Percentiles rank a stretch among this genome's conserved stretches.
These are phyloP conservation scores for Cyclargus thomasi DNA, from an alignment of 1,140 invertebrate species.

Conservation along the genomic window DNA sequence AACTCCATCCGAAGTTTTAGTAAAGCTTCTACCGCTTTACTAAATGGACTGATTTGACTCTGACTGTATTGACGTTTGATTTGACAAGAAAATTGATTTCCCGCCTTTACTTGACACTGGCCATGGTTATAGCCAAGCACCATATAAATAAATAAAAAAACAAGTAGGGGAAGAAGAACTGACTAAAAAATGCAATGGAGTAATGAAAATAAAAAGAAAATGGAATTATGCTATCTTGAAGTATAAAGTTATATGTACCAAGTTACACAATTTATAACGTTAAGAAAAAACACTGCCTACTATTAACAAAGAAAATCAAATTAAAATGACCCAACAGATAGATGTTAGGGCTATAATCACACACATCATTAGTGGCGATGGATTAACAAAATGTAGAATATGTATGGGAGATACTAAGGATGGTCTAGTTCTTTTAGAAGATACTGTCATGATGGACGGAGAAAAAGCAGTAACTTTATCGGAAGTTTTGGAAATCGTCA, in stretches of 20 bases:
- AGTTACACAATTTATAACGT: no score
- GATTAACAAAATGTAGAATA: constrained; percentile 57
- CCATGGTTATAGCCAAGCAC: no score
- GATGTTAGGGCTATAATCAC: constrained; percentile 61
- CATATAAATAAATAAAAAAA: no score
- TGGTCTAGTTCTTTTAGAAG: constrained; percentile 56
- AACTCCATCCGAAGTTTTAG: no score
- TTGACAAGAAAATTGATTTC: no score
- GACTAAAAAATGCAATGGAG: not conserved
- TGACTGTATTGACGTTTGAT: no score
- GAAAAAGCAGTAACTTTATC: constrained; percentile 54
- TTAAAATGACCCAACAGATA: constrained; percentile 54
- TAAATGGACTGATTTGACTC: no score
- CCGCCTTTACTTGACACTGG: no score
- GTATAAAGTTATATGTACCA: not conserved
- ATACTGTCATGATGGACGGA: constrained; percentile 63
- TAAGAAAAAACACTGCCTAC: not conserved
- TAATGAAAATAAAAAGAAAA: not conserved
- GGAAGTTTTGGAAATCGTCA: constrained; percentile 54
- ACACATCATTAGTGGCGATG: constrained; percentile 58
- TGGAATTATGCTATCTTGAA: not conserved
- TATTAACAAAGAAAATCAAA: constrained; percentile 4
- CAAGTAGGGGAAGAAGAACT: not conserved
- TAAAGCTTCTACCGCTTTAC: no score
- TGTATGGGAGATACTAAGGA: constrained; percentile 65